Evolutionary conservation across 2,888 invertebrate species (phyloP), one percentile per base, ranked within the genome.

Genomic region (Tryphoninae sp.): DNA sequence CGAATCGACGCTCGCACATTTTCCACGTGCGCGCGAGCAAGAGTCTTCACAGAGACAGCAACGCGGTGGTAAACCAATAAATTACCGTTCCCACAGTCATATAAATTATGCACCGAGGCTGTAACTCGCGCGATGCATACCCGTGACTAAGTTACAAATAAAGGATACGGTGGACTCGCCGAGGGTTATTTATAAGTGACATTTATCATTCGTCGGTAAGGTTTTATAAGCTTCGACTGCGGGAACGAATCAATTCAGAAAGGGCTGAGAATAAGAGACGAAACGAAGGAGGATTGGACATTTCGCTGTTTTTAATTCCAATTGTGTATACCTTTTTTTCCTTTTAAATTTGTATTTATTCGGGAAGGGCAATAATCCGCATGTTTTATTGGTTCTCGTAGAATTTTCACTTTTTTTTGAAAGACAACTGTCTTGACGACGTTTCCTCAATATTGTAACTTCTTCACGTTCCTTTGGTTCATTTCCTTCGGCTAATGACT

Each of bases 71-170:
- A 78, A 81, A 81, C 81, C 75, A 78, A 81, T 81, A 78, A 81
- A 81, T 81, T 78, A 75, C 69, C 71, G 55, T 81, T 81, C 69
- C 65, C 61, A 62, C 81, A 71, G 75, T 78, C 78, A 75, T 78
- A 78, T 81, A 81, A 81, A 81, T 81, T 81, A 81, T 81, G 71
- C 78, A 78, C 75, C 78, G 74, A 67, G 81, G 78, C 74, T 74
- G 74, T 78, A 59, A 74, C 81, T 69, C 68, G 77, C 68, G 75
- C 74, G 64, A 78, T 68, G 65, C 78, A 78, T 69, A 71, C 59
- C 81, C 75, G 81, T 78, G 81, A 81, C 81, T 81, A 81, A 78
- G 71, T 81, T 75, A 65, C 81, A 61, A 81, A 81, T 81, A 75
- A 81, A 78, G 81, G 78, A 78, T 81, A 75, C 67, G 69, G 9